phyloP scores from a whole-genome alignment of 1,140 invertebrate genomes.

The Drosophila paulistorum region DNA sequence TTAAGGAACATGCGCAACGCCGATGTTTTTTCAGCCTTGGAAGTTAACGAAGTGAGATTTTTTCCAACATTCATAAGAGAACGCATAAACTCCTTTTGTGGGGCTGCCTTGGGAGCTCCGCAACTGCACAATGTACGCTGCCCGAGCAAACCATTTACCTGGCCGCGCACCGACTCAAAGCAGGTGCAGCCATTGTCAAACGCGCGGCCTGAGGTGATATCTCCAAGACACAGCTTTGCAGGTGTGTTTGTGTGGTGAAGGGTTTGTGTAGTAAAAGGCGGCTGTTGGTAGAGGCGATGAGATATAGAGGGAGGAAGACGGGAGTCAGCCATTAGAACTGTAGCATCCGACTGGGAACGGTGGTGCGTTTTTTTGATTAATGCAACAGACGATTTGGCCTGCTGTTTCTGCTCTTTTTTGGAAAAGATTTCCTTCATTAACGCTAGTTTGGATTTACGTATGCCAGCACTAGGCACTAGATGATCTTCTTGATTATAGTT shows the following conservation, averaged over 20 bases:
- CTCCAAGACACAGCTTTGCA: conserved; percentile 90
- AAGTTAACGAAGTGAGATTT: conserved; percentile 93
- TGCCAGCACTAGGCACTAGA: conserved; percentile 41
- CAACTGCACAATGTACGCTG: conserved; percentile 89
- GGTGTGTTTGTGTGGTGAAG: conserved; percentile 67
- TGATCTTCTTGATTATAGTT: conserved; percentile 79
- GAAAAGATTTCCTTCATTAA: conserved; percentile 83
- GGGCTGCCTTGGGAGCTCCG: conserved; percentile 90
- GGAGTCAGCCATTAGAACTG: conserved; percentile 84
- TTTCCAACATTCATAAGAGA: conserved; percentile 96
- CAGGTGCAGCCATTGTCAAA: conserved; percentile 98
- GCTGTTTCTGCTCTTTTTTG: conserved; percentile 69
- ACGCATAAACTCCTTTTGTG: conserved; percentile 94
- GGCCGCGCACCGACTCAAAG: conserved; percentile 86
- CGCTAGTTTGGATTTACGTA: conserved; percentile 82
- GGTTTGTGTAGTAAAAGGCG: conserved; percentile 73
- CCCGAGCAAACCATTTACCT: conserved; percentile 89
- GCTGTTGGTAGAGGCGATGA: conserved; percentile 82
- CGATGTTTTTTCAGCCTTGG: conserved; percentile 97
- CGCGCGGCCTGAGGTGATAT: conserved; percentile 95
- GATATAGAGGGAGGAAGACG: conserved; percentile 72
- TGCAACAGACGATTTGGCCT: conserved; percentile 48
- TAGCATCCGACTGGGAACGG: conserved; percentile 96
- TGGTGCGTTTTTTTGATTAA: conserved; percentile 84
- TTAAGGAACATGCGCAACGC: conserved; percentile 95